Evolutionary conservation across 2,113 vertebrate species (phyloP).

Genomic region (Ivindomyrus marchei): DNA sequence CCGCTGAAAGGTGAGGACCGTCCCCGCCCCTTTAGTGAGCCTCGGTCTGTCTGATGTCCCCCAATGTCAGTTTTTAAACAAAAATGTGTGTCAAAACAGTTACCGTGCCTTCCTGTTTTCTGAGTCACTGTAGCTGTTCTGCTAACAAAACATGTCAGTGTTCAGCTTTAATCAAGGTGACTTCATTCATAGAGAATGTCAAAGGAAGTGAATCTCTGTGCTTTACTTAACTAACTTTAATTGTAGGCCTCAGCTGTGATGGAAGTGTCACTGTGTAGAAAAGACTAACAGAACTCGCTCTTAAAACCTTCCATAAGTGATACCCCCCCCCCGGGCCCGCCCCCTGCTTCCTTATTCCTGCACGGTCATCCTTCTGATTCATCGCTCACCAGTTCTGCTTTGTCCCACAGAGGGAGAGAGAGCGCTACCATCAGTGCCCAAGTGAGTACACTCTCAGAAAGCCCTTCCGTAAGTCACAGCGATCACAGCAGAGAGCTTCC

Average conservation of each 20-base stretch:
- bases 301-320: neutral
- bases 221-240: neutral
- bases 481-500: neutral
- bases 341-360: neutral
- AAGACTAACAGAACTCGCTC: neutral
- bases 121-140: neutral
- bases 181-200: neutral
- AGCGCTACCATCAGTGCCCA: slow-evolving; percentile 94
- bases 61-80: neutral
- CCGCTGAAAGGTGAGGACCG: slow-evolving; percentile 81
- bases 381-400: slow-evolving; percentile 32
- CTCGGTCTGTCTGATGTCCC: neutral
- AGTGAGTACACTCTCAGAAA: slow-evolving; percentile 70
- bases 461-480: neutral
- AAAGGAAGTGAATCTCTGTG: neutral
- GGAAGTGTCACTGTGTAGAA: neutral
- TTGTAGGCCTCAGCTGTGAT: neutral
- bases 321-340: neutral
- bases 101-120: neutral
- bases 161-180: neutral
- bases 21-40: neutral
- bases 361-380: neutral
- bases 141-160: neutral
- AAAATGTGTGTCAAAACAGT: neutral
- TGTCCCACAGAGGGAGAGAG: slow-evolving; percentile 82